phyloP scores from a whole-genome alignment of 2,888 invertebrate species.

The Calliphora vomitoria region DNA sequence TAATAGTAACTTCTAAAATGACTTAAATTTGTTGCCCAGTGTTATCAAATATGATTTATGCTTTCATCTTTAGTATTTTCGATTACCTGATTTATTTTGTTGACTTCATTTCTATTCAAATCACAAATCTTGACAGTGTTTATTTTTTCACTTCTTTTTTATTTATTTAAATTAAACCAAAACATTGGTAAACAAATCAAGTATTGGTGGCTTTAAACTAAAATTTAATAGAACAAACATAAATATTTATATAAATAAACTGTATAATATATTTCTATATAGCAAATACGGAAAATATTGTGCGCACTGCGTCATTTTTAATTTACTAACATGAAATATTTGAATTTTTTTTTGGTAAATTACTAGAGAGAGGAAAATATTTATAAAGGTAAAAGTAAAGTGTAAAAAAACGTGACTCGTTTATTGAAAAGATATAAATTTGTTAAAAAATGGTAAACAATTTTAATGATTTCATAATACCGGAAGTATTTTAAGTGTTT shows the following conservation, averaged over 20 bases:
- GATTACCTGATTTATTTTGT: not conserved
- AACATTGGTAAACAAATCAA: too few relatives aligned
- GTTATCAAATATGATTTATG: too few relatives aligned
- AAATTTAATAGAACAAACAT: not conserved
- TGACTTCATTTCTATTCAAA: not conserved
- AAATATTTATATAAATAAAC: not conserved
- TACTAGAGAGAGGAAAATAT: not conserved
- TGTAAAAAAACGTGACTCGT: slow-evolving; percentile 8
- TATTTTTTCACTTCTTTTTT: not conserved
- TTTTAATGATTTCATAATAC: not conserved
- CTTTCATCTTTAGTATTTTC: too few relatives aligned
- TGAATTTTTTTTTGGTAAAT: not conserved
- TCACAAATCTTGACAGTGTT: not conserved
- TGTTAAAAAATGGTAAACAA: not conserved
- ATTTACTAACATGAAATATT: not conserved
- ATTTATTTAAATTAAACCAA: not conserved
- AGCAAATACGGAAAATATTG: not conserved
- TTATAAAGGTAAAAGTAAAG: not conserved
- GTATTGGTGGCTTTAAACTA: not conserved
- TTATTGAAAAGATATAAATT: not conserved
- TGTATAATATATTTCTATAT: not conserved
- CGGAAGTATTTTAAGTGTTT: not conserved
- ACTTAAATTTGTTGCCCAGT: too few relatives aligned
- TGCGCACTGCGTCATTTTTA: not conserved
- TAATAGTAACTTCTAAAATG: too few relatives aligned